Base-by-base conservation (phyloP, 2,797 vertebrate species). In the Ceryle rudis region DNA sequence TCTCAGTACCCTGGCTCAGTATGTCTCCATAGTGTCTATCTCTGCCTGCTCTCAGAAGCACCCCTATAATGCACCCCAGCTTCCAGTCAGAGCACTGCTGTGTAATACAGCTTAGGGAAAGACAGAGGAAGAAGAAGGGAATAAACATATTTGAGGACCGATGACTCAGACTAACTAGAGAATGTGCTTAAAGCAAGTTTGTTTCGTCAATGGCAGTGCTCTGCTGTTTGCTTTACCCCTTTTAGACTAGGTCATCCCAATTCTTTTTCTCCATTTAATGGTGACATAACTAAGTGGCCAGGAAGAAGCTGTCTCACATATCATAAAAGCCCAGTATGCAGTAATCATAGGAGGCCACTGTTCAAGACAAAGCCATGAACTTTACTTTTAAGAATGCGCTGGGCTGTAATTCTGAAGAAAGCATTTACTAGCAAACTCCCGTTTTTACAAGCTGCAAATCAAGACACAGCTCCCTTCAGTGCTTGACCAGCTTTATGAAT, bases 361-460 rank as follows among this genome's bases (percentile, higher is more conserved):
- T 62, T 89, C 60, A 52, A 92, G 81, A 89, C 55, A 83, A 92
- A 97, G 78, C 72, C 72, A 42, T 86, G 52, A 96, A 80, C 49
- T 64, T 71, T 11, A 26, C 69, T 83, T 91, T 60, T 47, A 95
- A 69, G 78, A 84, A 92, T 81, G 69, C 78, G 78, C 75, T 74
- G 41, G 52, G 47, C 90, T 84, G 22, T 93, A 90, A 87, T 77
- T 94, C 87, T 90, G 49, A 92, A 88, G 54, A 96, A 75, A 0
- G 4, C n/a, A 29, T 85, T 93, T 96, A 93, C 78, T 88, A 93
- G 57, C 52, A 64, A 90, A 91, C 72, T 79, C 64, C 67, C 60
- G 33, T 5, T 91, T 95, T 95, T 74, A 49, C 81, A 91, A 94
- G 62, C 47, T 10, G 11, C 72, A 83, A 92, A 96, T 88, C 75